Evolutionary conservation across 2,797 vertebrate genomes (phyloP).

Genomic region (Etheostoma perlongum): DNA sequence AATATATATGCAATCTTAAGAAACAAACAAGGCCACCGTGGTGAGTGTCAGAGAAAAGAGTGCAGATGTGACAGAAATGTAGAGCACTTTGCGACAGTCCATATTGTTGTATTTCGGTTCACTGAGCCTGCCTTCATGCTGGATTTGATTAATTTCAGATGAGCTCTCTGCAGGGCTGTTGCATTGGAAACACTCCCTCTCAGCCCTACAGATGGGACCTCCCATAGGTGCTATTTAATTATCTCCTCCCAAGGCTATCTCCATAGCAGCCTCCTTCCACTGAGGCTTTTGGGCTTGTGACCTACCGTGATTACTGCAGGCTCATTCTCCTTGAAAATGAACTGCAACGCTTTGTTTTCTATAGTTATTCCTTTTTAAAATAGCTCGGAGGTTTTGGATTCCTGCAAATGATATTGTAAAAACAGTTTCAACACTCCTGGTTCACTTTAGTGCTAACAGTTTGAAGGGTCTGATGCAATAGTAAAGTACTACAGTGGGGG

Average conservation of each 20-base stretch:
- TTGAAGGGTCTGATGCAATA: conserved; percentile 67
- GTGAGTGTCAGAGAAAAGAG: not conserved
- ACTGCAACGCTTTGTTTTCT: not conserved
- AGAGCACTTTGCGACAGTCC: not conserved
- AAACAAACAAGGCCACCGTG: not conserved
- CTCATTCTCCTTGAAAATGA: not conserved
- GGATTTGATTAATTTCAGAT: conserved; percentile 81
- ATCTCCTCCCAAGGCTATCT: conserved; percentile 76
- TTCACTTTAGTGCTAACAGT: conserved; percentile 51
- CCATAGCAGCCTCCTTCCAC: conserved; percentile 64
- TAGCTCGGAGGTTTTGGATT: not conserved
- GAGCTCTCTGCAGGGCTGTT: conserved; percentile 68
- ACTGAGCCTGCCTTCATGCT: conserved; percentile 48
- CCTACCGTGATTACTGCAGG: conserved; percentile 9
- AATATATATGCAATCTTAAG: conserved; percentile 1
- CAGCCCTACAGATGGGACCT: conserved; percentile 63
- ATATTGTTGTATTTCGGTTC: conserved; percentile 15
- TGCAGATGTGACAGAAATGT: conserved; percentile 33
- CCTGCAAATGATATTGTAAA: conserved; percentile 5
- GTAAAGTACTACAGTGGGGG: conserved; percentile 61
- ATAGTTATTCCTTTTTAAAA: not conserved
- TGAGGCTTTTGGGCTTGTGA: conserved; percentile 33
- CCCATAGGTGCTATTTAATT: conserved; percentile 85
- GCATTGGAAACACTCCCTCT: conserved; percentile 68
- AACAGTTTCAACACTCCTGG: not conserved